Conservation (phyloP, 2,888 invertebrate species). For the Lutraria lutraria region DNA sequence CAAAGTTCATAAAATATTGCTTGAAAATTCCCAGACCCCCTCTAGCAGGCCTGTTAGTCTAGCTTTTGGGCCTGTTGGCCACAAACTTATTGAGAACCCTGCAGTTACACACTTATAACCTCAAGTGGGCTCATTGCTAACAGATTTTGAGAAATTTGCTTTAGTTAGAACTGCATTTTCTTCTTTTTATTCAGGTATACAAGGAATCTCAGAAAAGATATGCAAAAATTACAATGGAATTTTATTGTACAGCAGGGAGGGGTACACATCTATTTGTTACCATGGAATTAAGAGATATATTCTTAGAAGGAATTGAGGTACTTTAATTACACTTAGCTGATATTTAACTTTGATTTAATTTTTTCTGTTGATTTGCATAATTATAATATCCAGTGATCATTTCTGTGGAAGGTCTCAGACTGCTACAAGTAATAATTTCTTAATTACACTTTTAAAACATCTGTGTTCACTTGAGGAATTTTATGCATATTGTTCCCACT, state of each 20-base stretch:
- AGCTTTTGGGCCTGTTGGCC: too few relatives aligned
- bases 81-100: too few relatives aligned
- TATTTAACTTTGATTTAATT: background rate
- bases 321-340: background rate
- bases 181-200: too few relatives aligned
- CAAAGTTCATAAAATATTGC: too few relatives aligned
- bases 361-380: background rate
- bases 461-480: background rate
- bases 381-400: background rate
- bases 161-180: too few relatives aligned
- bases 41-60: too few relatives aligned
- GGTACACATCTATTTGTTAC: slow-evolving; percentile 59
- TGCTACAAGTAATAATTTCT: background rate
- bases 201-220: too few relatives aligned
- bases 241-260: slow-evolving; percentile 64
- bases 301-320: slow-evolving; percentile 3
- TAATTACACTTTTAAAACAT: background rate
- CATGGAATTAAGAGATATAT: slow-evolving; percentile 33
- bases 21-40: too few relatives aligned
- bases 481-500: background rate
- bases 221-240: slow-evolving; percentile 55
- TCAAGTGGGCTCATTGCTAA: too few relatives aligned
- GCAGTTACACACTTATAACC: too few relatives aligned
- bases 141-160: too few relatives aligned
- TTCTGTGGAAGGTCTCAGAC: background rate